Percentiles rank a stretch among this genome's conserved stretches.
These are phyloP conservation scores for Mobula hypostoma DNA, from an alignment of 2,113 vertebrate species.

Conservation along the genomic window DNA sequence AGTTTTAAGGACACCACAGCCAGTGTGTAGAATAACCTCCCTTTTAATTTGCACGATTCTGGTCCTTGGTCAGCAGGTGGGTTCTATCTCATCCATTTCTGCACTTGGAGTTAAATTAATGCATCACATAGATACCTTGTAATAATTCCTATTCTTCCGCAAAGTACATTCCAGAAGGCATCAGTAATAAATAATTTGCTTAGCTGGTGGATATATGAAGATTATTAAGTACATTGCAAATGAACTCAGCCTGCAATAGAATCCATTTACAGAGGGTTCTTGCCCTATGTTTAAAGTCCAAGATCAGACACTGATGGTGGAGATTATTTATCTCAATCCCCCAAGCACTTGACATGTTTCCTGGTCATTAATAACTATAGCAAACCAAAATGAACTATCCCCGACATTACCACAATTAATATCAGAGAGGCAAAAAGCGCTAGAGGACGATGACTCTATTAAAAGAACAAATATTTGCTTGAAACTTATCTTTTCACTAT, in stretches of 20 bases:
- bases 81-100: not conserved
- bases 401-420: not conserved
- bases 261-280: not conserved
- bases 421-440: too few relatives aligned
- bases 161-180: not conserved
- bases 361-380: not conserved
- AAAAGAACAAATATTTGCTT: not conserved
- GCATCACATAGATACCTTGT: not conserved
- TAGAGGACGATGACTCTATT: not conserved
- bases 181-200: not conserved
- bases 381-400: not conserved
- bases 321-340: not conserved
- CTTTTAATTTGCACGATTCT: not conserved
- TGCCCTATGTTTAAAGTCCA: not conserved
- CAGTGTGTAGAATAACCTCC: not conserved
- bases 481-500: not conserved
- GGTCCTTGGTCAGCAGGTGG: too few relatives aligned
- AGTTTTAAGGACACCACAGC: not conserved
- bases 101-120: not conserved
- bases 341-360: not conserved
- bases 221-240: not conserved
- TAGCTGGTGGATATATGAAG: not conserved
- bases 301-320: not conserved
- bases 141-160: not conserved
- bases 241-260: not conserved